Conservation (phyloP, 2,113 vertebrate species). For the Rhizomys pruinosus region DNA sequence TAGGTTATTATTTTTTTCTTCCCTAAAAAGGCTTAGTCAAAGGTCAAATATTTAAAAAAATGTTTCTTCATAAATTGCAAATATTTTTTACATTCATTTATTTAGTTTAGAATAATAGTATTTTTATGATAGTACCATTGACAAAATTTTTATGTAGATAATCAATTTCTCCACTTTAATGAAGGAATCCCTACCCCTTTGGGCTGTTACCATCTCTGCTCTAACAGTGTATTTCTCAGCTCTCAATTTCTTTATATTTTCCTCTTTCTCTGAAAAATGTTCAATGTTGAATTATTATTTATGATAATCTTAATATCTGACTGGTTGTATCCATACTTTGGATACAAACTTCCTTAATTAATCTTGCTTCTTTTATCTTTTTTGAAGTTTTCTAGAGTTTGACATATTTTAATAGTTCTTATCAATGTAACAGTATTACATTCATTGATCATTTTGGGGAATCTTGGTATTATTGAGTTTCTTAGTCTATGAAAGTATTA, state of each 20-base stretch:
- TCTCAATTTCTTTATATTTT: neutral
- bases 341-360: neutral
- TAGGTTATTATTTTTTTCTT: neutral
- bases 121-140: neutral
- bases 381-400: neutral
- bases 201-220: neutral
- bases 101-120: neutral
- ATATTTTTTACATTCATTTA: neutral
- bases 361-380: neutral
- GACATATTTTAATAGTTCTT: neutral
- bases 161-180: neutral
- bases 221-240: neutral
- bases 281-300: neutral
- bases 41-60: neutral
- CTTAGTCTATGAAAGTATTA: neutral
- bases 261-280: neutral
- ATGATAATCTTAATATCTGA: neutral
- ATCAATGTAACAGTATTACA: neutral
- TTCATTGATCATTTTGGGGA: neutral
- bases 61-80: neutral
- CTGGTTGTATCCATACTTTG: neutral
- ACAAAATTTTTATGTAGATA: neutral
- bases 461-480: neutral
- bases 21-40: neutral
- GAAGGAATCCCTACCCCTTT: neutral